Evolutionary conservation across 2,888 invertebrate genomes (phyloP), one percentile per base, ranked within the genome.

Genomic region (Xanthorhoe designata): DNA sequence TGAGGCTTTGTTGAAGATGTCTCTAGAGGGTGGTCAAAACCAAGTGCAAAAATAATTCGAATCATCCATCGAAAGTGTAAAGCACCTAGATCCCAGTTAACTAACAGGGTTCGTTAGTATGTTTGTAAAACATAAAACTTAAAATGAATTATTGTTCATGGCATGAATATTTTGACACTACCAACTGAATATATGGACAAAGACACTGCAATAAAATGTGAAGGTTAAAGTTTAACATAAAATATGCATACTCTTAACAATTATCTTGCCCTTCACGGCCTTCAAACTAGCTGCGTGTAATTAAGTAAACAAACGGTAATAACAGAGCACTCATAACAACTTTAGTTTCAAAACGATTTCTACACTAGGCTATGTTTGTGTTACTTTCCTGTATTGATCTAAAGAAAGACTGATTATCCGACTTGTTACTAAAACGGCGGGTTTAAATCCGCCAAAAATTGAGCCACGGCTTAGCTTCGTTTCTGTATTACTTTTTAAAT

Each of bases 271-370:
- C 49, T 50, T 50, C 19, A 50, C 9, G 10, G 49, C 18, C 49
- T 50, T 19, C 18, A 3, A 50, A 50, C 49, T 50, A 50, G 49
- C 19, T 17, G 38, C 10, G 38, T 10, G 49, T 50, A 50, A 49
- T 9, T 18, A 49, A 9, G 49, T 49, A 49, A 49, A n/a, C 49
- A 18, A 8, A 18, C 13, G 10, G 38, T 42, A 13, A 42, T 42
- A 42, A 42, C 38, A 42, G 10, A 42, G 13, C 10, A 42, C 13
- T 19, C 10, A 18, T 17, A 50, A 18, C 49, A 17, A 50, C 3
- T 50, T 50, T 18, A 18, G 49, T 50, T 32, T 32, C 32, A 32
- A 50, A 18, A 50, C 18, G 18, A 50, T 50, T 50, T 50, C 19
- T 18, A 19, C 18, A 18, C 18, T 18, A 50, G 0, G 29, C 24